phyloP scores from a whole-genome alignment of 2,888 invertebrate species.

The Drosophila glabriapex region DNA sequence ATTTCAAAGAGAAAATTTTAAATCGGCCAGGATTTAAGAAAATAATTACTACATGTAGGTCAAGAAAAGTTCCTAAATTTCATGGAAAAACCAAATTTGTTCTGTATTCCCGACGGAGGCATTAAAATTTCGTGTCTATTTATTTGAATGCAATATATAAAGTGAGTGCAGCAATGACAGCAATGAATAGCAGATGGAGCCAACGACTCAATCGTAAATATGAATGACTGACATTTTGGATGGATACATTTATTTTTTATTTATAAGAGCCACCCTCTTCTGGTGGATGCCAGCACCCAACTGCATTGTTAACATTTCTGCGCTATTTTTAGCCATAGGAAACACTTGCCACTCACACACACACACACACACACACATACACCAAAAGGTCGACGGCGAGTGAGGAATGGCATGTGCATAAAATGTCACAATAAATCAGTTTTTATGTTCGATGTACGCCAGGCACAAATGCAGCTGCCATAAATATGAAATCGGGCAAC shows the following conservation, averaged over 20 bases:
- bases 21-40: not conserved
- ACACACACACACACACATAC: not conserved
- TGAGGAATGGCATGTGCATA: constrained; percentile 19
- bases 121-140: not conserved
- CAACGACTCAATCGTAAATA: constrained; percentile 22
- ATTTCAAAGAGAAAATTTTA: not conserved
- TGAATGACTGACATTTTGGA: constrained; percentile 39
- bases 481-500: constrained; percentile 15
- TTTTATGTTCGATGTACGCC: constrained; percentile 38
- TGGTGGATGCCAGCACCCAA: not conserved
- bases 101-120: not conserved
- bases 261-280: not conserved
- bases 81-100: not conserved
- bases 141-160: not conserved
- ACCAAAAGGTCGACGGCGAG: not conserved
- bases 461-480: constrained; percentile 25
- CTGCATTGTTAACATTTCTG: constrained; percentile 34
- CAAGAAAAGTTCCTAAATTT: rapidly evolving
- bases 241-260: not conserved
- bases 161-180: not conserved
- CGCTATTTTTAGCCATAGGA: constrained; percentile 24
- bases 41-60: not conserved
- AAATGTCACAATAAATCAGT: constrained; percentile 52
- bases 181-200: not conserved
- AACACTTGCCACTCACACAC: constrained; percentile 17